Conservation (phyloP, 2,113 vertebrate genomes). For the Benthochromis sp. region DNA sequence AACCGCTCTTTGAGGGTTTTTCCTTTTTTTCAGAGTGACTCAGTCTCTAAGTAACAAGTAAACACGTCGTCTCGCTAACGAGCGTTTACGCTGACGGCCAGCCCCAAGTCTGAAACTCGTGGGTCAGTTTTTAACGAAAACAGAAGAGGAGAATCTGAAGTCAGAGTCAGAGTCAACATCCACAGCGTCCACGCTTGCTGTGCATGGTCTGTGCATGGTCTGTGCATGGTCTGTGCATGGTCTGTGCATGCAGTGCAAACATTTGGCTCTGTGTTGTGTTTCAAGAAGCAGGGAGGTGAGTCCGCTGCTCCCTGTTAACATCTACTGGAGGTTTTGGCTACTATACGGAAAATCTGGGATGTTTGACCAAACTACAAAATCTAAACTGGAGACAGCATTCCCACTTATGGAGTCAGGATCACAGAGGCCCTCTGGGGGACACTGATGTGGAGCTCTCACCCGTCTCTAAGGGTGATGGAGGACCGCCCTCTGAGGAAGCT, state of each 20-base stretch:
- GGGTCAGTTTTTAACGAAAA: neutral
- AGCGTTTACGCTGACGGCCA: neutral
- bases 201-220: neutral
- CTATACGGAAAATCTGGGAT: accelerated
- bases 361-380: accelerated
- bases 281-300: neutral
- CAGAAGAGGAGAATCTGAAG: neutral
- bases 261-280: neutral
- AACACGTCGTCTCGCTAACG: neutral
- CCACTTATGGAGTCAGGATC: accelerated
- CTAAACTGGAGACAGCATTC: neutral
- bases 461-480: neutral
- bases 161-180: neutral
- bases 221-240: neutral
- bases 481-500: accelerated
- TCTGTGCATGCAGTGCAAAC: neutral
- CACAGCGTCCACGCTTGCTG: neutral
- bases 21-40: neutral
- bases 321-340: accelerated
- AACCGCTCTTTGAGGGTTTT: neutral
- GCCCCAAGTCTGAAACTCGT: neutral
- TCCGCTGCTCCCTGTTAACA: neutral
- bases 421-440: neutral
- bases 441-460: accelerated
- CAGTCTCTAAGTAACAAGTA: neutral